Percentiles rank a stretch among this genome's conserved stretches.
phyloP scores from a whole-genome alignment of 2,888 invertebrate species.

The Graphium colonna region DNA sequence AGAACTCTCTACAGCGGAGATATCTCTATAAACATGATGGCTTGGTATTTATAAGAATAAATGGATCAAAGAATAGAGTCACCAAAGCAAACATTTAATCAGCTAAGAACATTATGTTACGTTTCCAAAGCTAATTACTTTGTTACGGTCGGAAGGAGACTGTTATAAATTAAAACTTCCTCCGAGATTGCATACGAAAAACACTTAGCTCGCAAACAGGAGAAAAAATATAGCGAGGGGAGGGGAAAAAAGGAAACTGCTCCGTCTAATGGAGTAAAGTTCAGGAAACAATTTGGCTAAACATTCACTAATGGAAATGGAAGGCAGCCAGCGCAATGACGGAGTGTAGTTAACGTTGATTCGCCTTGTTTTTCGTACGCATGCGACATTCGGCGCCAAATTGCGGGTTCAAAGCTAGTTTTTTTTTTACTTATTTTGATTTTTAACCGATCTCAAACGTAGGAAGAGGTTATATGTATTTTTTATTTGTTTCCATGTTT shows the following conservation, averaged over 20 bases:
- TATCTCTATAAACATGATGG: no score
- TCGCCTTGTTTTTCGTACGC: constrained; percentile 62
- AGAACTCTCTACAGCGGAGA: no score
- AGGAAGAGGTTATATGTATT: no score
- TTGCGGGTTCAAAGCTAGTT: constrained; percentile 37
- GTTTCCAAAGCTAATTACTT: neutral
- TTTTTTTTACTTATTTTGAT: constrained; percentile 26
- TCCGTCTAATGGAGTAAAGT: constrained; percentile 69
- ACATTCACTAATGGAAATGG: constrained; percentile 78
- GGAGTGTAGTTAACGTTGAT: constrained; percentile 41
- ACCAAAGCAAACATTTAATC: neutral
- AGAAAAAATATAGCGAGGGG: constrained; percentile 58
- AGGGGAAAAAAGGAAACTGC: constrained; percentile 66
- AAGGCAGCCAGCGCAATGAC: constrained; percentile 58
- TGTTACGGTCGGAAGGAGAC: neutral
- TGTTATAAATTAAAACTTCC: constrained; percentile 18
- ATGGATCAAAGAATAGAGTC: neutral
- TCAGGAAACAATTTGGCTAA: constrained; percentile 77
- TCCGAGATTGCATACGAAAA: constrained; percentile 46
- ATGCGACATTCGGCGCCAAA: constrained; percentile 58
- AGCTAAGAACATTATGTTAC: neutral
- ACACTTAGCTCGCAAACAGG: constrained; percentile 56
- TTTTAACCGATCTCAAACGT: neutral
- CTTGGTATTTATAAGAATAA: no score
- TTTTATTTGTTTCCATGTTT: no score